Evolutionary conservation across 2,113 vertebrate species (phyloP), one percentile per base, ranked within the genome.

Genomic region (Hyperoodon ampullatus): DNA sequence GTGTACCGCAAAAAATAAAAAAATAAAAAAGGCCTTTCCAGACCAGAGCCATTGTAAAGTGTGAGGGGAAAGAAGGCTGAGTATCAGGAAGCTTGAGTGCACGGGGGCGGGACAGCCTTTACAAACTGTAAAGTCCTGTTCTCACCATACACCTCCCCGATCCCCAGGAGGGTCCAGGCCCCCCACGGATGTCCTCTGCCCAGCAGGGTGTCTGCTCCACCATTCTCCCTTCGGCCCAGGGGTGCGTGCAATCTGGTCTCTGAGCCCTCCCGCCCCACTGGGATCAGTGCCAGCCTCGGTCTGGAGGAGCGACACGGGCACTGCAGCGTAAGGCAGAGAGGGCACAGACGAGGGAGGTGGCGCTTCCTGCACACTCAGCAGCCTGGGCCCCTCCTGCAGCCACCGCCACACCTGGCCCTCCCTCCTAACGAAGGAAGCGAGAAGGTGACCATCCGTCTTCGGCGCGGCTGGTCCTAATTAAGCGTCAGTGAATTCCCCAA

Each of bases 401-500:
- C 70, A 28, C 39, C 1, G 8, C 84, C 53, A 81, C 75, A 14
- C 92, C 92, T 5, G 78, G 72, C 90, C 87, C 93, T 63, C 72
- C 60, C 92, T 97, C 83, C 93, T 98, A 98, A 97, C 30, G 94
- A 98, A 98, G 97, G 95, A 95, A 98, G 97, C 60, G 85, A 95
- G 94, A 35, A 97, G 91, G 95, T 96, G 97, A 94, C 93, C 98
- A 98, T 98, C 98, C 96, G 90, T 97, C 98, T 97, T 97, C 77
- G 3, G 19, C 21, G 5, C 96, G 58, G 66, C 96, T 55, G 96
- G 96, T 96, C 98, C 98, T 98, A 98, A 99, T 98, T 98, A 99
- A 98, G 98, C 96, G 75, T 96, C 96, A 42, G 97, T 26, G 19
- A 97, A 98, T 98, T 98, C 98, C 98, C 98, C 97, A 88, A 70